A percentile compares a stretch with the other conserved stretches of the same genome.
phyloP scores from a whole-genome alignment of 2,113 vertebrate genomes.

The Cyprinodon brontotheroides region DNA sequence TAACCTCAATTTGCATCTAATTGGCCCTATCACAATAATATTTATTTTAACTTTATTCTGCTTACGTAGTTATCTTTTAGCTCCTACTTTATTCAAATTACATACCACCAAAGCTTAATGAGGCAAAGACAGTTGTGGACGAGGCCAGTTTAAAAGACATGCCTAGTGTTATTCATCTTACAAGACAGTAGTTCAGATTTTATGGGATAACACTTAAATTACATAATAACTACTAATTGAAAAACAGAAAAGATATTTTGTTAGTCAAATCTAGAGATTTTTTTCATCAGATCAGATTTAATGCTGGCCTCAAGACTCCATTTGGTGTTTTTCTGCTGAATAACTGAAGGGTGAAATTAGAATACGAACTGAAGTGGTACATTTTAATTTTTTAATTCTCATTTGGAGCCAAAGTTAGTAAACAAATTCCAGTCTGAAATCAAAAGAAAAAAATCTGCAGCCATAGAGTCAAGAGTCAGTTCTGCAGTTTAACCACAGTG shows the following conservation, averaged over 20 bases:
- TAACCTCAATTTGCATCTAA: conserved; percentile 1
- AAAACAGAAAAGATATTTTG: not conserved
- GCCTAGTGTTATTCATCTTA: conserved; percentile 4
- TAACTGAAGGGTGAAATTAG: not conserved
- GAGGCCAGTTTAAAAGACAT: not conserved
- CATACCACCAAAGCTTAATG: not conserved
- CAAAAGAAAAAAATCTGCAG: conserved; percentile 38
- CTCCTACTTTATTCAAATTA: not conserved
- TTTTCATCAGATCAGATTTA: conserved; percentile 2
- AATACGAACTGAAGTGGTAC: not conserved
- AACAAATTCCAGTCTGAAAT: conserved; percentile 75
- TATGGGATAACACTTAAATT: conserved; percentile 1
- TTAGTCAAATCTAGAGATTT: too few species aligned
- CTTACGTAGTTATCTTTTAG: not conserved
- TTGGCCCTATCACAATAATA: not conserved
- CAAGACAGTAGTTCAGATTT: conserved; percentile 6
- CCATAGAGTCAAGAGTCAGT: conserved; percentile 39
- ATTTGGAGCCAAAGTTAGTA: conserved; percentile 70
- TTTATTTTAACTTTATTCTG: conserved; percentile 12
- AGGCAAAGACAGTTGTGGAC: conserved; percentile 2
- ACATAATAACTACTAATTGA: conserved; percentile 9
- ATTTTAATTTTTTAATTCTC: conserved; percentile 13
- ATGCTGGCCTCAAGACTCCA: conserved; percentile 3
- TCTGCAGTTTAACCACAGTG: conserved; percentile 50
- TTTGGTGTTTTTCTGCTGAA: not conserved